phyloP scores from a whole-genome alignment of 2,797 vertebrate species.

The Eptatretus atami region DNA sequence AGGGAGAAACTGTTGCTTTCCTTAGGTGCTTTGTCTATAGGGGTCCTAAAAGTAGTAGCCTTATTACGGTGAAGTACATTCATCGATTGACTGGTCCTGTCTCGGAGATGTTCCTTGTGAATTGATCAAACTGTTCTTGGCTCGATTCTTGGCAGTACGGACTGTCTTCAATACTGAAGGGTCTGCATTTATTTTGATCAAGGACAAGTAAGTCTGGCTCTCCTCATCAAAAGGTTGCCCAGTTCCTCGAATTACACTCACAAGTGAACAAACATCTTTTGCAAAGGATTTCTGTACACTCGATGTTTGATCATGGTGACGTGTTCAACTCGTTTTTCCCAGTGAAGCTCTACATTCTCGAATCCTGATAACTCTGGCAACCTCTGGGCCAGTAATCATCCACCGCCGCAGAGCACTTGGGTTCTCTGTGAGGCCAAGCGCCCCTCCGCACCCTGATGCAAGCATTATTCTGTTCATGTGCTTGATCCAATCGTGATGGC shows the following conservation, averaged over 20 bases:
- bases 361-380: conserved; percentile 8
- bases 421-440: too few relatives aligned
- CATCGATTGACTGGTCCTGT: too few relatives aligned
- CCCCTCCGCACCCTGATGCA: too few relatives aligned
- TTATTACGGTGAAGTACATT: too few relatives aligned
- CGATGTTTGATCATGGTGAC: background rate
- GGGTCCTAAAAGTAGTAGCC: too few relatives aligned
- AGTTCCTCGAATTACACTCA: too few relatives aligned
- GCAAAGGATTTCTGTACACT: background rate
- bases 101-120: too few relatives aligned
- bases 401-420: too few relatives aligned
- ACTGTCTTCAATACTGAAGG: conserved; percentile 6
- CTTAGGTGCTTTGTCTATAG: too few relatives aligned
- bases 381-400: conserved; percentile 3
- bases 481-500: conserved; percentile 5
- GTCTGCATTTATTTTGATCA: conserved; percentile 8
- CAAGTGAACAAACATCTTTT: conserved; percentile 2
- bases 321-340: background rate
- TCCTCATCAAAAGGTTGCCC: conserved; percentile 4
- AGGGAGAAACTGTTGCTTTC: too few relatives aligned
- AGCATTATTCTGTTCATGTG: background rate
- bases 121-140: too few relatives aligned
- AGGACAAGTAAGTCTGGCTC: conserved; percentile 6
- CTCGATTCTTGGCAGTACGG: too few relatives aligned
- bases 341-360: conserved; percentile 5